These are phyloP conservation scores for Melanogrammus aeglefinus DNA, from an alignment of 2,797 vertebrate genomes.

Conservation along the genomic window DNA sequence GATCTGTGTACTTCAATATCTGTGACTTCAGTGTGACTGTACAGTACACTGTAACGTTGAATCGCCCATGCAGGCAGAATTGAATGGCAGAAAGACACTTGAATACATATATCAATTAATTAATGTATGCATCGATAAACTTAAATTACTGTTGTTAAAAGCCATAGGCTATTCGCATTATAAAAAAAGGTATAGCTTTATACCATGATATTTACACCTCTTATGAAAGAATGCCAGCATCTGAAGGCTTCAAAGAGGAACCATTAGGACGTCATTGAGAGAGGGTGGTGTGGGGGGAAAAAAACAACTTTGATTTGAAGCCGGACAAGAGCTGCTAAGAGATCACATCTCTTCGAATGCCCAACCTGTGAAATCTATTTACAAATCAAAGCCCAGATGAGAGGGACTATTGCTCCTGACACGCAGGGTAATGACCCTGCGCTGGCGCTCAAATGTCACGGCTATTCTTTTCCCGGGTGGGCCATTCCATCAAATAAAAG, in stretches of 20 bases:
- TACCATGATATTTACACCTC: neutral
- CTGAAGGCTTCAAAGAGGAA: neutral
- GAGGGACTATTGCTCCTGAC: slow-evolving; percentile 56
- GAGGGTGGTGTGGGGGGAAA: neutral
- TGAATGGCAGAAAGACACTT: neutral
- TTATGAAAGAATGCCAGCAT: too few species aligned
- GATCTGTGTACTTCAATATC: slow-evolving; percentile 53
- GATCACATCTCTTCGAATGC: slow-evolving; percentile 33
- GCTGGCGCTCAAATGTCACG: slow-evolving; percentile 66
- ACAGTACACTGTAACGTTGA: neutral
- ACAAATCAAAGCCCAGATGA: slow-evolving; percentile 55
- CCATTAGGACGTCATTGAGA: neutral
- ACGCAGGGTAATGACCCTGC: slow-evolving; percentile 60
- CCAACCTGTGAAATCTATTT: slow-evolving; percentile 38
- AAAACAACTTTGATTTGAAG: neutral
- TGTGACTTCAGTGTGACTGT: slow-evolving; percentile 34
- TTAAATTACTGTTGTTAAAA: too few species aligned
- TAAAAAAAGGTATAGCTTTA: neutral
- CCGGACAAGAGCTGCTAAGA: neutral
- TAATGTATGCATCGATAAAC: neutral
- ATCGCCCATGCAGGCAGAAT: neutral
- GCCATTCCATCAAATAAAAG: slow-evolving; percentile 66
- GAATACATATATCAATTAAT: neutral
- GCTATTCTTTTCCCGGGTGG: slow-evolving; percentile 59
- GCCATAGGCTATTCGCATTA: neutral